Percentiles rank a stretch among this genome's conserved stretches.
Conservation (phyloP, 2,797 vertebrate genomes). For the Spinus pinus region DNA sequence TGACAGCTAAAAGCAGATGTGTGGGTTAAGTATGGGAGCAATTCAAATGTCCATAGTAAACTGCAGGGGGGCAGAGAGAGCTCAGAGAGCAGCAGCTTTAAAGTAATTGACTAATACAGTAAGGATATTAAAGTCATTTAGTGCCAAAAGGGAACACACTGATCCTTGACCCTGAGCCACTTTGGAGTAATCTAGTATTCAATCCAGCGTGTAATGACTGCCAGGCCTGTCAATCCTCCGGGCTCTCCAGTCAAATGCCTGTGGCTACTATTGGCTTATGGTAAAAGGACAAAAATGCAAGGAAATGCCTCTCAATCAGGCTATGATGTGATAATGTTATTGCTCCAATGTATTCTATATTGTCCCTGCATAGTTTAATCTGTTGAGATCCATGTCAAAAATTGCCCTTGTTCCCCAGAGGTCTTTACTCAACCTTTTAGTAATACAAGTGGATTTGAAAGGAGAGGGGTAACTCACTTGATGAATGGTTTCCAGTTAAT, state of each 20-base stretch:
- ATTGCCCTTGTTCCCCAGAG: slow-evolving; percentile 80
- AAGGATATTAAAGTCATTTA: slow-evolving; percentile 99
- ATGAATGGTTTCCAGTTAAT: slow-evolving; percentile 80
- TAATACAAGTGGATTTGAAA: slow-evolving; percentile 78
- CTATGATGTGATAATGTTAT: slow-evolving; percentile 84
- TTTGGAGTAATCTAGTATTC: slow-evolving; percentile 99
- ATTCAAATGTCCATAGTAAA: slow-evolving; percentile 86
- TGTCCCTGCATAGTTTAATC: slow-evolving; percentile 83
- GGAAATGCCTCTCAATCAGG: slow-evolving; percentile 83
- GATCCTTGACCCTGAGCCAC: slow-evolving; percentile 99
- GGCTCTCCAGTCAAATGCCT: slow-evolving; percentile 89
- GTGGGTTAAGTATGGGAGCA: slow-evolving; percentile 85
- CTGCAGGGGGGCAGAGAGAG: slow-evolving; percentile 81
- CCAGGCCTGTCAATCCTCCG: slow-evolving; percentile 97
- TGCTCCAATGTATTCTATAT: slow-evolving; percentile 82
- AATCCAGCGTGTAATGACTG: slow-evolving; percentile 99
- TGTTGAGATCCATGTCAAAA: slow-evolving; percentile 84
- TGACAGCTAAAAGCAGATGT: slow-evolving; percentile 82
- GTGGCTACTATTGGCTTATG: slow-evolving; percentile 85
- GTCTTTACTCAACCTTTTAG: slow-evolving; percentile 79
- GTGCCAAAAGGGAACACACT: slow-evolving; percentile 99
- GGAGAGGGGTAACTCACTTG: slow-evolving; percentile 73
- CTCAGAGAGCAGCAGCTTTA: slow-evolving; percentile 88
- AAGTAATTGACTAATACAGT: slow-evolving; percentile 99
- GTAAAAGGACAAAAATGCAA: slow-evolving; percentile 82